Base-by-base conservation (phyloP, 2,888 invertebrate species). In the Nebria salina region DNA sequence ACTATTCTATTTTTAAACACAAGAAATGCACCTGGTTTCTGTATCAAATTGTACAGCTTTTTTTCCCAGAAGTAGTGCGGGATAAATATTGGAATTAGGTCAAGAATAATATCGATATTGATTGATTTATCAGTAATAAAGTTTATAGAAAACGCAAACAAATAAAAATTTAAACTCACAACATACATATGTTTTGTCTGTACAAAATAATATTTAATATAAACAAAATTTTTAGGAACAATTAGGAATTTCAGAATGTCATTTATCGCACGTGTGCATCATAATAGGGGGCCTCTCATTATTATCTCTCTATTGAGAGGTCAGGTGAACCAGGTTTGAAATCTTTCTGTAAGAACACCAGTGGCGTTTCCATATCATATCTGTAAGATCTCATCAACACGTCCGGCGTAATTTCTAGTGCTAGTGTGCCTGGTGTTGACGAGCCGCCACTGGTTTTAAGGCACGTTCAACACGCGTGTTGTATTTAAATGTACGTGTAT, bases 1-100 rank as follows among this genome's bases (percentile, higher is more conserved):
- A 25, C n/a, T 68, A 68, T 26, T 68, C 20, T 68, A 68, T 68
- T 68, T 68, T 68, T 25, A 68, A 25, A 26, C 68, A 68, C 26
- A 68, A 68, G 26, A 11, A 68, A 54, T 54, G 54, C 54, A 54
- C 54, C 54, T 54, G 54, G 54, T 54, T 54, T 54, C 54, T 54
- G 13, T 54, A 54, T 13, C 54, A 54, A 54, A 54, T 8, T 11
- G 54, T 54, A 54, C 13, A 7, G 11, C 8, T 8, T 54, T 54
- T 43, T 54, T 54, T 54, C 54, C 54, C 54, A 54, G 54, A 54
- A 54, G 54, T 54, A 7, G 11, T 13, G 4, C 54, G 7, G 54
- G 54, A 54, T 11, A 54, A 54, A 54, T 54, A 54, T 54, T 54
- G 2, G 54, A 54, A 54, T 54, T 54, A 54, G 54, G 54, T 54